A percentile compares a stretch with the other conserved stretches of the same genome.
These are phyloP conservation scores for Pterocles burchelli DNA, from an alignment of 2,113 vertebrate genomes.

Conservation along the genomic window DNA sequence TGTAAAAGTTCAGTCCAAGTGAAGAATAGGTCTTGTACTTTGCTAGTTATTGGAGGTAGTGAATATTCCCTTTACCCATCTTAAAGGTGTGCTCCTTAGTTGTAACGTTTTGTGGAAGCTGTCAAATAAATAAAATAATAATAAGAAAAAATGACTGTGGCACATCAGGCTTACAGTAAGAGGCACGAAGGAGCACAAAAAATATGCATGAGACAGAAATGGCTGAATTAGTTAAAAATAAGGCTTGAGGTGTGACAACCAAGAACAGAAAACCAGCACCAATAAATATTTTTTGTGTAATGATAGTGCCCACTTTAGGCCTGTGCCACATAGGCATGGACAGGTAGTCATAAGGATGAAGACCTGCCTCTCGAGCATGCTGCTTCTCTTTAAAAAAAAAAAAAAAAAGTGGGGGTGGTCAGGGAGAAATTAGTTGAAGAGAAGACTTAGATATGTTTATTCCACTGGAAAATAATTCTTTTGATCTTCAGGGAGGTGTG, in stretches of 20 bases:
- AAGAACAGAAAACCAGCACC: background rate
- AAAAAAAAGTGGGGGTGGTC: rapidly evolving
- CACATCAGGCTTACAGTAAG: background rate
- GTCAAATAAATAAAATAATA: too few relatives aligned
- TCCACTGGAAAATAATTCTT: slow-evolving; percentile 40
- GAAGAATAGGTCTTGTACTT: background rate
- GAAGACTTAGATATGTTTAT: slow-evolving; percentile 14
- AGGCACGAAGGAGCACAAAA: background rate
- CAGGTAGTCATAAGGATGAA: background rate
- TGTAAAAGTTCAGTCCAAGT: background rate
- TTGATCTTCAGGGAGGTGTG: slow-evolving; percentile 62
- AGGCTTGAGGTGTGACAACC: background rate
- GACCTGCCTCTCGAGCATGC: background rate
- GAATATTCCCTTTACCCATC: background rate
- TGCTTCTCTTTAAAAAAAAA: background rate
- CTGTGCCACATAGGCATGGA: background rate
- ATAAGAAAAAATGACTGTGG: background rate
- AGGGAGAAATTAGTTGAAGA: background rate
- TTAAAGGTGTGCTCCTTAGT: background rate
- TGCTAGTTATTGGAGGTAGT: background rate
- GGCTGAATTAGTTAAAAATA: background rate
- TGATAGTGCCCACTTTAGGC: background rate
- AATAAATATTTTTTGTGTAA: background rate
- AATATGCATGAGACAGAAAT: background rate
- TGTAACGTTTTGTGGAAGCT: background rate